Base-by-base conservation (phyloP, 2,113 vertebrate species). In the Leucopsar rothschildi region DNA sequence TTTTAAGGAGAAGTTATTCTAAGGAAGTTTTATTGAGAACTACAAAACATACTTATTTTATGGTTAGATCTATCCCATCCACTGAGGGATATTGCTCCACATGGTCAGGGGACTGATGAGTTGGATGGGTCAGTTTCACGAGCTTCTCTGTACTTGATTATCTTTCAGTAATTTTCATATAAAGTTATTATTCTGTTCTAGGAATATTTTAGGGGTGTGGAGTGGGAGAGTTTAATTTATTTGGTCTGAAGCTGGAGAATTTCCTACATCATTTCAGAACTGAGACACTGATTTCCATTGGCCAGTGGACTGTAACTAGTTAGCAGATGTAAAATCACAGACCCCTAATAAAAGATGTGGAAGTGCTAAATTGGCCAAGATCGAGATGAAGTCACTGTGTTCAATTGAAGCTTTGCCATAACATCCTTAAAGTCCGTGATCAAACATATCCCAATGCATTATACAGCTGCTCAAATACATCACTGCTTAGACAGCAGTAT, bases 341-440 rank as follows among this genome's bases (percentile, higher is more conserved):
- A 86, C 20, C 13, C 59, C 52, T 61, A 83, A 55, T n/a, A 85
- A 82, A 93, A 84, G 55, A n/a, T 29, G 15, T 72, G 55, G 29
- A 93, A 95, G 93, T 91, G 90, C 42, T 95, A 77, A 91, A 91
- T 11, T 88, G 90, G 79, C 63, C 21, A n/a, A 83, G 66, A 60
- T 9, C 66, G 87, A 80, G 82, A 91, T 88, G 90, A 93, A 80
- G 66, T 91, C 89, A 80, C 50, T 66, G 60, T 55, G 35, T 80
- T 90, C 93, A 94, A 77, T 25, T 91, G 89, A 93, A 82, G 59
- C 47, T 95, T 86, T 94, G 84, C 89, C 47, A 42, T 65, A 85
- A 91, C 35, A 42, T 61, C 71, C 73, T 76, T 82, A 39, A 78
- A 87, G 49, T 61, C 50, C 6, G 15, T 69, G 75, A 88, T 94